phyloP scores from a whole-genome alignment of 2,797 vertebrate species.

The Macropodus opercularis region DNA sequence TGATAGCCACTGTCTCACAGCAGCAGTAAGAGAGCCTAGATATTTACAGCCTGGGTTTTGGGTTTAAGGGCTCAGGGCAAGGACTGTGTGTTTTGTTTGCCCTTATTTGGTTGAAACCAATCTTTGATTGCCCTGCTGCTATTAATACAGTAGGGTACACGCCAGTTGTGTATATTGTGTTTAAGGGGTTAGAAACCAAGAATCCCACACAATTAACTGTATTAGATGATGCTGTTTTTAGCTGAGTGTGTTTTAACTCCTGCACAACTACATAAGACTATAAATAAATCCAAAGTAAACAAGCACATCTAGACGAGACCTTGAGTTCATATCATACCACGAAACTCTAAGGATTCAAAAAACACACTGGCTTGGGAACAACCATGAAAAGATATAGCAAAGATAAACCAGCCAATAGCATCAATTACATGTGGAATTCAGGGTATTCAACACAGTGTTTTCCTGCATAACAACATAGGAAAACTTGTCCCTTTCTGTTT shows the following conservation, averaged over 20 bases:
- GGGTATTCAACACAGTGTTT: conserved; percentile 81
- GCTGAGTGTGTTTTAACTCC: conserved; percentile 38
- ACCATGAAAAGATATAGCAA: conserved; percentile 41
- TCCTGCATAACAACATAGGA: conserved; percentile 82
- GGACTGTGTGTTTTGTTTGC: conserved; percentile 64
- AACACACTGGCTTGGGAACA: conserved; percentile 43
- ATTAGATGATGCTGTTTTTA: conserved; percentile 23
- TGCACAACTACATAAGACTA: conserved; percentile 27
- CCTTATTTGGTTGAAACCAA: conserved; percentile 73
- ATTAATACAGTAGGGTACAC: conserved; percentile 55
- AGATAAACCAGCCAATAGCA: conserved; percentile 79
- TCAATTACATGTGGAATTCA: conserved; percentile 88
- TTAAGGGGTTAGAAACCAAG: conserved; percentile 46
- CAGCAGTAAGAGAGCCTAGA: conserved; percentile 33
- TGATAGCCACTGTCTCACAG: conserved; percentile 46
- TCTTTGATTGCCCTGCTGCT: conserved; percentile 52
- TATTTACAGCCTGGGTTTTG: conserved; percentile 45
- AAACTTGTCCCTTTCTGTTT: conserved; percentile 80
- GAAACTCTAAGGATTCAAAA: conserved; percentile 54
- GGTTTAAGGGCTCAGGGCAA: conserved; percentile 32
- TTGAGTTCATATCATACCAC: conserved; percentile 46
- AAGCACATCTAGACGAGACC: conserved; percentile 24
- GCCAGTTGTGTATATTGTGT: conserved; percentile 30
- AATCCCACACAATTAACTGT: conserved; percentile 44
- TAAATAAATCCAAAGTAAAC: conserved; percentile 62